Evolutionary conservation across 2,888 invertebrate species (phyloP), one percentile per base, ranked within the genome.

Genomic region (Acheta domesticus): DNA sequence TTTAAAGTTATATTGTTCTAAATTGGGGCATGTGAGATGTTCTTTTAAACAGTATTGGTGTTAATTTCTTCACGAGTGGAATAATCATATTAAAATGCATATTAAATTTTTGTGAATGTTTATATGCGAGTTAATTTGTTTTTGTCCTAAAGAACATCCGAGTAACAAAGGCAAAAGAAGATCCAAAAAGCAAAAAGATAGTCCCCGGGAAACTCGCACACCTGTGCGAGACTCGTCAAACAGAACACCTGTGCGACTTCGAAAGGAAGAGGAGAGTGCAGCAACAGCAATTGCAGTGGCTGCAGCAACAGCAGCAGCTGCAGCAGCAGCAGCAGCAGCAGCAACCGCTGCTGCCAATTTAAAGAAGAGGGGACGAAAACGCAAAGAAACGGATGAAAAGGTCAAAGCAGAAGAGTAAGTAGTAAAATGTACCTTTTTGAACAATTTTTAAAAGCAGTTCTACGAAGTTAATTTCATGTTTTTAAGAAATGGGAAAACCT

Each of bases 321-420:
- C 49, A 48, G 76, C 75, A 62, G 76, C 21, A 23, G 81, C 48
- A 23, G 78, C 20, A n/a, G 78, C 48, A 48, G 75, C 49, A 48
- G 78, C 78, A 19, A 48, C 21, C 1, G 8, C 36, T 8, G 36
- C 36, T 36, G 36, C 36, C 8, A 36, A 36, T 11, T 23, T 78
- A 77, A 87, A 85, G 80, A 82, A 82, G 78, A 84, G 87, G 0
- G 87, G 87, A 0, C 84, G 87, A 2, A 87, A 87, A 78, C 85
- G 86, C 2, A 87, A 87, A 50, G 88, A 87, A 11, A 83, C 84
- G 5, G 86, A 87, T 49, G 87, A 86, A n/a, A 87, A 86, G 76
- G 82, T 84, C 23, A 81, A 80, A 74, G 74, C 82, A 74, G 84
- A 84, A 75, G 83, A 84, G 83, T 83, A 80, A 82, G 83, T 82